phyloP scores from a whole-genome alignment of 2,888 invertebrate species.

The Bhutanitis thaidina region DNA sequence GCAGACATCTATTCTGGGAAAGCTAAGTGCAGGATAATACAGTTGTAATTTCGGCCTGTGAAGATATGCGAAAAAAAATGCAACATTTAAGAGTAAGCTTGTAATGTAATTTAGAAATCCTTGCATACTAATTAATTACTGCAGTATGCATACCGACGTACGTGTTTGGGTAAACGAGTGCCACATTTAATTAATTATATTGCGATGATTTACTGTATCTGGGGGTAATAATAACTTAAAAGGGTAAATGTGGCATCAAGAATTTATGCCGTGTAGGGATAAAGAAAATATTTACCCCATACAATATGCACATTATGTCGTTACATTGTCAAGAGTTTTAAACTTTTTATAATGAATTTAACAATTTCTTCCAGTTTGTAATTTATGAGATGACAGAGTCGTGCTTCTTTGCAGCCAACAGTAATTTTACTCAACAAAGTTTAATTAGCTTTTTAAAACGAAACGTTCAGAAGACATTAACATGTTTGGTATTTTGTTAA shows the following conservation, averaged over 20 bases:
- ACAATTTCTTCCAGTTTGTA: too few species aligned
- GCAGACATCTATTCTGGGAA: neutral
- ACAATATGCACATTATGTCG: too few species aligned
- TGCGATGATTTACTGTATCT: constrained; percentile 8
- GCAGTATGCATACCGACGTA: constrained; percentile 6
- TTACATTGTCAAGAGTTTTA: too few species aligned
- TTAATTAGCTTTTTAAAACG: too few species aligned
- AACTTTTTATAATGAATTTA: too few species aligned
- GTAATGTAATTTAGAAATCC: neutral
- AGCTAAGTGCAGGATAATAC: neutral
- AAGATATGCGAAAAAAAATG: neutral
- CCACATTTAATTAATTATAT: constrained; percentile 13
- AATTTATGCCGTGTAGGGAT: constrained; percentile 1
- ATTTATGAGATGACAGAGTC: too few species aligned
- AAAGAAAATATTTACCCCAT: neutral
- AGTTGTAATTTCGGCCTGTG: neutral
- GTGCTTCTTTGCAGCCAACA: too few species aligned
- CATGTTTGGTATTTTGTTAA: too few species aligned
- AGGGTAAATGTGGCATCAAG: constrained; percentile 5
- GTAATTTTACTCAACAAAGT: too few species aligned
- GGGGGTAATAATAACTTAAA: constrained; percentile 1
- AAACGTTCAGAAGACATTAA: too few species aligned
- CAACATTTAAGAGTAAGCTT: neutral
- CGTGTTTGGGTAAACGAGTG: constrained; percentile 10
- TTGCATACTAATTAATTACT: constrained; percentile 10